A percentile compares a stretch with the other conserved stretches of the same genome.
Conservation (phyloP, 1,140 invertebrate species). For the Saxidomus purpurata region DNA sequence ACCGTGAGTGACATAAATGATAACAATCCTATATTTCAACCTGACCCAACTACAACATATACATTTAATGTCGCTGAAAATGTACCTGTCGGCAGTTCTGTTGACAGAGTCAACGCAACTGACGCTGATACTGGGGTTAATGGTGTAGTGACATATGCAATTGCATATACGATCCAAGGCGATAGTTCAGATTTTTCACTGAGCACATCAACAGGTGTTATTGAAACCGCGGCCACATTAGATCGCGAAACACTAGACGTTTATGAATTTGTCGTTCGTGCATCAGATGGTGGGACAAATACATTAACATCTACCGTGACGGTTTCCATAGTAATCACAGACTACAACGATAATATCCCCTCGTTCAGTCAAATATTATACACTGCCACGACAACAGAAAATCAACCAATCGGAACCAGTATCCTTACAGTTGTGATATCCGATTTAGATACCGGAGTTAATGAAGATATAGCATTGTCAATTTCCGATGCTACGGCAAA, state of each 20-base stretch:
- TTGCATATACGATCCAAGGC: slow-evolving; percentile 69
- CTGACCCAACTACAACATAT: slow-evolving; percentile 51
- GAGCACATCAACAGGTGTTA: slow-evolving; percentile 64
- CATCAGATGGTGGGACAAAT: slow-evolving; percentile 70
- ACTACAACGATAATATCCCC: slow-evolving; percentile 85
- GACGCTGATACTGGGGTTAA: slow-evolving; percentile 75
- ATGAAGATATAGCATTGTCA: slow-evolving; percentile 94
- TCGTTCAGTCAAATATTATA: slow-evolving; percentile 86
- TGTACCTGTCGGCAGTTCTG: slow-evolving; percentile 23
- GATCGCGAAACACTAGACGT: slow-evolving; percentile 72
- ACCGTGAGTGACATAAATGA: slow-evolving; percentile 79
- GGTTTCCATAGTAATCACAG: slow-evolving; percentile 77
- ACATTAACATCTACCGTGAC: slow-evolving; percentile 63
- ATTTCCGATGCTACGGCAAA: slow-evolving; percentile 75
- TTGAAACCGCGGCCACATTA: slow-evolving; percentile 66
- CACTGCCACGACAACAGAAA: slow-evolving; percentile 92
- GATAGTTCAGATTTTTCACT: slow-evolving; percentile 66
- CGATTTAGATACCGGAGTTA: slow-evolving; percentile 87
- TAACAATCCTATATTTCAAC: slow-evolving; percentile 71
- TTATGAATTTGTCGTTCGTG: slow-evolving; percentile 71
- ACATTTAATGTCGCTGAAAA: slow-evolving; percentile 67
- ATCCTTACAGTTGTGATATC: slow-evolving; percentile 92
- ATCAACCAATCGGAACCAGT: slow-evolving; percentile 94
- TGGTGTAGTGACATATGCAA: slow-evolving; percentile 60
- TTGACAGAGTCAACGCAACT: slow-evolving; percentile 62